Conservation (phyloP, 2,113 vertebrate species). For the Paramisgurnus dabryanus region DNA sequence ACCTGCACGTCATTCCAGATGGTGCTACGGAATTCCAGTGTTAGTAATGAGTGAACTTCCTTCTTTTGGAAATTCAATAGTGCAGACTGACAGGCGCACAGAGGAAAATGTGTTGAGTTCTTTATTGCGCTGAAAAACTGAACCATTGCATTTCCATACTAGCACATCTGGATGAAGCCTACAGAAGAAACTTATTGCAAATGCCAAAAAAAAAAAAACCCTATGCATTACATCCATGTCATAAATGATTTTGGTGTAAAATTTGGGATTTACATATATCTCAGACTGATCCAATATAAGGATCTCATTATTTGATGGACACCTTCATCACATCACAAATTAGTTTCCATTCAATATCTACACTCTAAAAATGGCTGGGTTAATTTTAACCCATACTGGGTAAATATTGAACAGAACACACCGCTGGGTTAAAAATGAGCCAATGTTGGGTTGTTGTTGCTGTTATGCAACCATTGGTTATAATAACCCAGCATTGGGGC, state of each 20-base stretch:
- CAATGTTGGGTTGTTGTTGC: no score
- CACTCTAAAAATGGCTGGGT: no score
- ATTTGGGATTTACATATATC: neutral
- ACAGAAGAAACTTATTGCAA: neutral
- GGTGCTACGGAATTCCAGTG: neutral
- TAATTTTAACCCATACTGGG: no score
- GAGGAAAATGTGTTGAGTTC: neutral
- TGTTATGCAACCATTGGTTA: no score
- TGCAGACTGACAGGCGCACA: neutral
- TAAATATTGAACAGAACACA: no score
- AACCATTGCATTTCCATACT: neutral
- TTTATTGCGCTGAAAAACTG: slow-evolving; percentile 25
- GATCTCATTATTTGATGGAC: neutral
- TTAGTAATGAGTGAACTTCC: neutral
- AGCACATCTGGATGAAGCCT: slow-evolving; percentile 1
- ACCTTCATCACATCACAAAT: neutral
- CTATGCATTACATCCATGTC: neutral
- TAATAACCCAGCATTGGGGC: no score
- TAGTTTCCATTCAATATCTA: no score
- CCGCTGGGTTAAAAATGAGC: no score
- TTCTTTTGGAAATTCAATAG: neutral
- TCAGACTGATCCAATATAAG: neutral
- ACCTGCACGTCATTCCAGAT: slow-evolving; percentile 35
- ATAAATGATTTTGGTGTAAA: neutral
- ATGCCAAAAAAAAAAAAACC: neutral